Conservation (phyloP, 2,113 vertebrate species). For the Phocoena sinus region DNA sequence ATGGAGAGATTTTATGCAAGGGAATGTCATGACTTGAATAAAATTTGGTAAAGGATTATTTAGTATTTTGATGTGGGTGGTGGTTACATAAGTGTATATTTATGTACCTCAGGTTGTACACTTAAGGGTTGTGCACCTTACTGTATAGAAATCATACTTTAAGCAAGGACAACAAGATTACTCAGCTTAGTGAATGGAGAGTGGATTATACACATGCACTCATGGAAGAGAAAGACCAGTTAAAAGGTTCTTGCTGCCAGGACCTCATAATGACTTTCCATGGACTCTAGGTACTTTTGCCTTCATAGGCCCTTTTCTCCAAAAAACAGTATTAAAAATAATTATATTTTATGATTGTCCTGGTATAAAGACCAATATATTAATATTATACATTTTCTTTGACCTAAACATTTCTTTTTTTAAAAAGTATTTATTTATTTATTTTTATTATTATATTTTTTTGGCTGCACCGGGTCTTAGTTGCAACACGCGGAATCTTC, state of each 20-base stretch:
- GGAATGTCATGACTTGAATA: neutral
- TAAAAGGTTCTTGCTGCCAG: neutral
- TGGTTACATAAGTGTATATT: neutral
- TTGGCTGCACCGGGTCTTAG: no score
- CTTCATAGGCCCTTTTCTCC: neutral
- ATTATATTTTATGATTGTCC: neutral
- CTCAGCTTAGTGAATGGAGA: neutral
- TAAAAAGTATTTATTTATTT: no score
- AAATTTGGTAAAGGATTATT: neutral
- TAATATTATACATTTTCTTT: neutral
- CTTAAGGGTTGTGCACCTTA: neutral
- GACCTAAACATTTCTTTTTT: neutral
- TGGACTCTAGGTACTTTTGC: neutral
- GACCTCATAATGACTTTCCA: neutral
- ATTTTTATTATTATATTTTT: no score
- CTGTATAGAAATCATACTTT: neutral
- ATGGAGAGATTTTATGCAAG: neutral
- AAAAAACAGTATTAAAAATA: neutral
- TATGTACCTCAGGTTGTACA: neutral
- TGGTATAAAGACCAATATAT: neutral
- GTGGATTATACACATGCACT: neutral
- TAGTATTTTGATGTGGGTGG: neutral
- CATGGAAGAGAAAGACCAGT: neutral
- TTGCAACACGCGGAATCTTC: no score
- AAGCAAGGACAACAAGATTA: neutral